Conservation (phyloP, 1,140 invertebrate genomes). For the Ruditapes philippinarum region DNA sequence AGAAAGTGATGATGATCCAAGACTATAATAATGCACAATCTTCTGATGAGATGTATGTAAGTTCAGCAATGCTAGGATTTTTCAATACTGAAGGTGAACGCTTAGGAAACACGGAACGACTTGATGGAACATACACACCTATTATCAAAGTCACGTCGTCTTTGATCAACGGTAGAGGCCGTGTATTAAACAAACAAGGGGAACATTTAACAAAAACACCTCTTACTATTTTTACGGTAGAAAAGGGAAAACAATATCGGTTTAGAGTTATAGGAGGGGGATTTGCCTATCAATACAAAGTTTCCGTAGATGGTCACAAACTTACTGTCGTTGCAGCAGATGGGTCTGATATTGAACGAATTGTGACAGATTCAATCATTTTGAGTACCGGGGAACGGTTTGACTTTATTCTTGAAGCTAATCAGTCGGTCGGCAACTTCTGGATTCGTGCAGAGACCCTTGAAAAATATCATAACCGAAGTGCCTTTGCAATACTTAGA, state of each 20-base stretch:
- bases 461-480: slow-evolving; percentile 91
- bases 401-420: slow-evolving; percentile 93
- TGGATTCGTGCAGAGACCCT: slow-evolving; percentile 91
- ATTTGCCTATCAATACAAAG: slow-evolving; percentile 49
- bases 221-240: slow-evolving; percentile 68
- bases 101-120: neutral
- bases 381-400: slow-evolving; percentile 91
- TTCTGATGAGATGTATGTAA: neutral
- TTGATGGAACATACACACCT: slow-evolving; percentile 24
- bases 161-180: slow-evolving; percentile 76
- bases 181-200: slow-evolving; percentile 55
- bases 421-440: slow-evolving; percentile 91
- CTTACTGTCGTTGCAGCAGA: slow-evolving; percentile 93
- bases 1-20: slow-evolving; percentile 73
- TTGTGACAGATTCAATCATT: slow-evolving; percentile 86
- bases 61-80: neutral
- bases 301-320: slow-evolving; percentile 94
- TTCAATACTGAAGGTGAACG: neutral
- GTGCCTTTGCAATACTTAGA: slow-evolving; percentile 91
- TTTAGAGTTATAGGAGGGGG: slow-evolving; percentile 73
- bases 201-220: slow-evolving; percentile 69
- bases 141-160: slow-evolving; percentile 20
- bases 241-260: slow-evolving; percentile 60
- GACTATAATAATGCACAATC: slow-evolving; percentile 79
- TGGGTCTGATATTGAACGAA: slow-evolving; percentile 92